Conservation (phyloP, 2,113 vertebrate species). For the Plectropomus leopardus region DNA sequence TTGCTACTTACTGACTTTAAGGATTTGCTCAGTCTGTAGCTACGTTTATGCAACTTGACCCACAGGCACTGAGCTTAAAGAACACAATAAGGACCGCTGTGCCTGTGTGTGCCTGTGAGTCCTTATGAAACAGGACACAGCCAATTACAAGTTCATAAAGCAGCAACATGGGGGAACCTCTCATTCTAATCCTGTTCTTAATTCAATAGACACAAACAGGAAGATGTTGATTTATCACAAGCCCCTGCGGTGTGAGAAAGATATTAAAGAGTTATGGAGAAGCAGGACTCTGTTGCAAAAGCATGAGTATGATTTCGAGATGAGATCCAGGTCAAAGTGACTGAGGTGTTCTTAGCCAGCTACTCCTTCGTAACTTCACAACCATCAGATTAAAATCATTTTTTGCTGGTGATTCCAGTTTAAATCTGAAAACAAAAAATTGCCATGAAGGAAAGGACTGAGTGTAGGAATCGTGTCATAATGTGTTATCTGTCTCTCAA, state of each 20-base stretch:
- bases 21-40: conserved; percentile 7
- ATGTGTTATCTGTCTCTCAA: background rate
- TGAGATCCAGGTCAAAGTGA: background rate
- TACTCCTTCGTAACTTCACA: background rate
- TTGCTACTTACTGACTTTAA: background rate
- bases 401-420: too few species aligned
- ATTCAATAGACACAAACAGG: conserved; percentile 71
- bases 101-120: background rate
- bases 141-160: conserved; percentile 73
- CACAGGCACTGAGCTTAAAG: background rate
- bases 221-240: conserved; percentile 33
- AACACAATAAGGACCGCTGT: background rate
- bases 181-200: conserved; percentile 61
- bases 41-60: conserved; percentile 16
- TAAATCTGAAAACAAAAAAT: too few species aligned
- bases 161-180: conserved; percentile 30
- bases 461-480: background rate
- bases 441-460: background rate
- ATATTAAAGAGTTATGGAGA: background rate
- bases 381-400: background rate
- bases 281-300: background rate
- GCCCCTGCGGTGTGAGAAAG: conserved; percentile 13
- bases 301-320: background rate
- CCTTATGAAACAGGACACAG: conserved; percentile 57
- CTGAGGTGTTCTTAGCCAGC: background rate